Base-by-base conservation (phyloP, 2,797 vertebrate species). In the Botia almorhae region DNA sequence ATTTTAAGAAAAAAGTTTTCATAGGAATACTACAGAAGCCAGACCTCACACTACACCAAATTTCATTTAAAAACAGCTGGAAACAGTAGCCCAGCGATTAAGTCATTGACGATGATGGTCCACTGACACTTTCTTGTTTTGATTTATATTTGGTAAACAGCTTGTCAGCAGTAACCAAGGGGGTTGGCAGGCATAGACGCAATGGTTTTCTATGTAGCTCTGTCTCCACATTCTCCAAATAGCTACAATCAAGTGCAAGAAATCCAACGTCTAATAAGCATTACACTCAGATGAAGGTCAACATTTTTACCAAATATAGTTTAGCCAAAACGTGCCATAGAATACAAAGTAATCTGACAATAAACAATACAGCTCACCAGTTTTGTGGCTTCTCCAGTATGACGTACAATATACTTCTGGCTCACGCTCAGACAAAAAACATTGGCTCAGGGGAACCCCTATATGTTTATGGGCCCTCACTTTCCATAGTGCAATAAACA, bases 21-120 rank as follows among this genome's bases (percentile, higher is more conserved):
- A 7, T 7, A 29, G 21, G 55, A 71, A 21, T 43, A 21, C 33
- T 60, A 55, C 7, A 77, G 63, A 51, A 69, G 67, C 69, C 64
- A 82, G 80, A 83, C 67, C 83, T 69, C 71, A 86, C 85, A 84
- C 85, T 83, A 78, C 46, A 43, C 83, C 83, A 77, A 91, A 91
- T 91, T 39, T n/a, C 33, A 36, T 65, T 91, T 90, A 84, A 86
- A 89, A 89, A 85, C 88, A 89, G 89, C 90, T 92, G 92, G 89
- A 92, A 90, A 91, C 71, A 87, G 85, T 88, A 90, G 87, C 88
- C 83, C 7, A 74, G 86, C 86, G 86, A 90, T 91, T 92, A 89
- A 91, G 84, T 87, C 90, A 92, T 92, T 91, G 89, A 90, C 76
- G 81, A 87, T 83, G 87, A 83, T 83, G 84, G 67, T 87, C 39